A percentile compares a stretch with the other conserved stretches of the same genome.
Conservation (phyloP, 64 coral and sea anemone species). For the Platygyra sinensis region DNA sequence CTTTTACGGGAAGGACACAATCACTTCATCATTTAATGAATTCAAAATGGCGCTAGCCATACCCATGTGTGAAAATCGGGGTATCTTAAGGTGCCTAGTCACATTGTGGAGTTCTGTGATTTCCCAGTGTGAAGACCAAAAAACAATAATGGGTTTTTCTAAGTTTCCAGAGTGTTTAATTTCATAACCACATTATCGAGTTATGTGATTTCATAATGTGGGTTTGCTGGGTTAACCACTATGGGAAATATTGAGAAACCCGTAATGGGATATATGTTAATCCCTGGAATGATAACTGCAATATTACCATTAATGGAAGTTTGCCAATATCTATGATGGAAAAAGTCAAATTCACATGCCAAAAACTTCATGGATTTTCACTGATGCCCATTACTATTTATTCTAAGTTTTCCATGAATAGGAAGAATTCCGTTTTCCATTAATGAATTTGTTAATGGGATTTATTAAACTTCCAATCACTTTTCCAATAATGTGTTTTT, state of each 20-base stretch:
- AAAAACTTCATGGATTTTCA: no score
- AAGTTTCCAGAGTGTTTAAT: slow-evolving; percentile 6
- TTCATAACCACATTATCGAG: background rate
- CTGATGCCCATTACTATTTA: no score
- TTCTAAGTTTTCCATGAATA: background rate
- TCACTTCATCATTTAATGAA: no score
- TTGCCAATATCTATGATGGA: background rate
- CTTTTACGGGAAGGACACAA: no score
- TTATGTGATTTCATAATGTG: slow-evolving; percentile 9
- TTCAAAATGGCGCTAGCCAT: no score
- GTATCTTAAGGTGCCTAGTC: no score
- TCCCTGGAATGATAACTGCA: slow-evolving; percentile 1
- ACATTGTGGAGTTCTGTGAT: no score
- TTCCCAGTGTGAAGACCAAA: background rate
- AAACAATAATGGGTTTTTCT: background rate
- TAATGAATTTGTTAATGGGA: slow-evolving; percentile 9
- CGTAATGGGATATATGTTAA: slow-evolving; percentile 1
- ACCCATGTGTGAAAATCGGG: no score
- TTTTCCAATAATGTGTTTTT: slow-evolving; percentile 30
- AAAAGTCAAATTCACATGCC: no score
- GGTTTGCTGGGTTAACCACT: background rate
- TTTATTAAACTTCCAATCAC: slow-evolving; percentile 1
- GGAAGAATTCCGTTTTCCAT: slow-evolving; percentile 30
- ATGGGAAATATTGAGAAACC: background rate
- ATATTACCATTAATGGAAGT: slow-evolving; percentile 15